A percentile compares a stretch with the other conserved stretches of the same genome.
phyloP scores from a whole-genome alignment of 2,113 vertebrate species.

The Tachycineta bicolor region DNA sequence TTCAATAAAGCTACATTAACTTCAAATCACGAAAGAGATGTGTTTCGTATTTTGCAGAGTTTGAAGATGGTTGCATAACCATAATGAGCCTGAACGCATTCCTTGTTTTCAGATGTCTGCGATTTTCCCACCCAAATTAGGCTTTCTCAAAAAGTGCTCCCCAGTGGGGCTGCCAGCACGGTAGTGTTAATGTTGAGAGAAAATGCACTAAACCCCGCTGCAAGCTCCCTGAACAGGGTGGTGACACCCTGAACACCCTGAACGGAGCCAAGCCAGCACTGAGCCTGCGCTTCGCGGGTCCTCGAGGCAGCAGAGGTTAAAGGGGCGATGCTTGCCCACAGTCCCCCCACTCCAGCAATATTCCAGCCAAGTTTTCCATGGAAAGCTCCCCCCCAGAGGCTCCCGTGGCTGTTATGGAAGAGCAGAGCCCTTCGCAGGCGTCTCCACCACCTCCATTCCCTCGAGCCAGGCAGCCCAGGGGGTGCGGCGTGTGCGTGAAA shows the following conservation, averaged over 20 bases:
- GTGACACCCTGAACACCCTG: neutral
- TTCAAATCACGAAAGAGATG: neutral
- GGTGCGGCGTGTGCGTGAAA: neutral
- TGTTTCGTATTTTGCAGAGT: neutral
- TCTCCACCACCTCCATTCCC: fast-evolving
- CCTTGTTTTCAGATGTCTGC: neutral
- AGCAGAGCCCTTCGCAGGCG: neutral
- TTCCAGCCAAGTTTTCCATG: neutral
- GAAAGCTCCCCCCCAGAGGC: neutral
- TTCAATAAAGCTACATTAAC: neutral
- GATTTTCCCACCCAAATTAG: conserved; percentile 21
- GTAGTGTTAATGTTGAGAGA: neutral
- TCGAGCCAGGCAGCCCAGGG: fast-evolving
- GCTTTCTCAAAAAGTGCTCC: neutral
- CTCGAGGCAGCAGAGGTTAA: neutral
- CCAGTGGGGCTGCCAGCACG: neutral
- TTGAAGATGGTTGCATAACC: neutral
- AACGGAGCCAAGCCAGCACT: neutral
- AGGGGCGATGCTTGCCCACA: fast-evolving
- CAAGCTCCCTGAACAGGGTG: neutral
- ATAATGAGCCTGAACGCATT: neutral
- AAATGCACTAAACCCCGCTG: neutral
- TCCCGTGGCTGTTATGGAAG: fast-evolving
- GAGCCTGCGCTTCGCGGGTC: neutral
- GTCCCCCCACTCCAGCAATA: neutral